Base-by-base conservation (phyloP, 2,888 invertebrate genomes). In the Coelopa pilipes region DNA sequence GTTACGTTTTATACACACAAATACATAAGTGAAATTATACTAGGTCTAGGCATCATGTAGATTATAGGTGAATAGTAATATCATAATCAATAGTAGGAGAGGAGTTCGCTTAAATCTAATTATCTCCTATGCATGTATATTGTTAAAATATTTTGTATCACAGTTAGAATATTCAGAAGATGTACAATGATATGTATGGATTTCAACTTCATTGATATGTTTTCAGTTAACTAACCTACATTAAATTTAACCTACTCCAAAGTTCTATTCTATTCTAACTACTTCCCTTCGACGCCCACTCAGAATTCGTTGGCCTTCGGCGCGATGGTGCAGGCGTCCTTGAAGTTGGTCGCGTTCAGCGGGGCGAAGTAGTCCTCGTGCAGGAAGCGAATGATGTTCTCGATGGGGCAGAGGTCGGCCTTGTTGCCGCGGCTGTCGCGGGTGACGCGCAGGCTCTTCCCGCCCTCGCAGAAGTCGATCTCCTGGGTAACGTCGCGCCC, bases 271-370 rank as follows among this genome's bases (percentile, higher is more conserved):
- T 34, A 55, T 17, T 15, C 55, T 68, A 55, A 24, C n/a, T 53
- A 53, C 49, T 21, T 1, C 17, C 19, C 15, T n/a, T n/a, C 13
- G 10, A 19, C 5, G 34, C 49, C 12, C 11, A 9, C 15, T 79
- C 82, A 87, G 79, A 86, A 86, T 75, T 87, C 87, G 73, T 84
- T 85, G 12, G 83, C 76, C 66, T 81, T 83, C 55, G 89, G 89
- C 62, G 80, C 76, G 34, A 88, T 85, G 0, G 89, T 88, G 77
- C 95, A 95, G 0, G 95, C 96, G 82, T 96, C 95, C 86, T 95
- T 95, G 83, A 93, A 96, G 87, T 96, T 96, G 15, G 93, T 94
- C n/a, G 93, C 93, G 85, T 96, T 96, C 80, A 96, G 92, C 70
- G 91, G 89, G 15, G 91, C 88, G 82, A 97, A 95, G 85, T 96